These are phyloP conservation scores for Tetragonula clypearis DNA, from an alignment of 1,140 invertebrate species.

Conservation along the genomic window DNA sequence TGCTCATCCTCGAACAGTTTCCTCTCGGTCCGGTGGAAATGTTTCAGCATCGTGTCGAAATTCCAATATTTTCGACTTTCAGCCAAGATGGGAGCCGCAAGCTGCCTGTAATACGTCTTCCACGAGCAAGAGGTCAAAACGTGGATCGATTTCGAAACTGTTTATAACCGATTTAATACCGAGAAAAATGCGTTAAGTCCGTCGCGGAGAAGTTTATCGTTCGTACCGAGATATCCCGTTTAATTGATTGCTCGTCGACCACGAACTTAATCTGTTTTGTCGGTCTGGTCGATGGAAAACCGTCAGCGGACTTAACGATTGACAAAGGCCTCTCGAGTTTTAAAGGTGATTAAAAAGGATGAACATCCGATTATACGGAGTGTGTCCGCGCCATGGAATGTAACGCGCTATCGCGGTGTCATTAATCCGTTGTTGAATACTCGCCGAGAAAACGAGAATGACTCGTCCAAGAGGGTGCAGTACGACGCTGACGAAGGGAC, in stretches of 20 bases:
- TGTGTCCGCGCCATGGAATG: not conserved
- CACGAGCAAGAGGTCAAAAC: no score
- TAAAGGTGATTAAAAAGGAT: slow-evolving; percentile 16
- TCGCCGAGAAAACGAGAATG: slow-evolving; percentile 39
- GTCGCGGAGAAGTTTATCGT: not conserved
- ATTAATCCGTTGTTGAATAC: slow-evolving; percentile 57
- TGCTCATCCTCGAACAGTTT: slow-evolving; percentile 60
- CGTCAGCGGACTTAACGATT: slow-evolving; percentile 6
- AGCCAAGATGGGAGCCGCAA: not conserved
- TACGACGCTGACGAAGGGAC: slow-evolving; percentile 53
- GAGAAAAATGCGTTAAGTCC: slow-evolving; percentile 13
- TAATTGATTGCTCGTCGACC: slow-evolving; percentile 32
- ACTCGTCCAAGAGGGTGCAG: slow-evolving; percentile 60
- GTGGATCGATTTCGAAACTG: slow-evolving; percentile 8
- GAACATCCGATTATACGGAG: not conserved
- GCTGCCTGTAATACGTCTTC: not conserved
- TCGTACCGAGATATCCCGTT: slow-evolving; percentile 3
- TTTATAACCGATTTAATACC: not conserved
- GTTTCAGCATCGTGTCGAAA: slow-evolving; percentile 55
- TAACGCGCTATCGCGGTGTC: slow-evolving; percentile 16
- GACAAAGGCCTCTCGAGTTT: not conserved
- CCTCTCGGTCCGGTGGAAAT: slow-evolving; percentile 40
- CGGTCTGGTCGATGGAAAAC: not conserved
- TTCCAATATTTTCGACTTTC: slow-evolving; percentile 64
- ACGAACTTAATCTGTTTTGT: slow-evolving; percentile 36